Evolutionary conservation across 2,797 vertebrate genomes (phyloP).

Genomic region (Acrocephalus scirpaceus): DNA sequence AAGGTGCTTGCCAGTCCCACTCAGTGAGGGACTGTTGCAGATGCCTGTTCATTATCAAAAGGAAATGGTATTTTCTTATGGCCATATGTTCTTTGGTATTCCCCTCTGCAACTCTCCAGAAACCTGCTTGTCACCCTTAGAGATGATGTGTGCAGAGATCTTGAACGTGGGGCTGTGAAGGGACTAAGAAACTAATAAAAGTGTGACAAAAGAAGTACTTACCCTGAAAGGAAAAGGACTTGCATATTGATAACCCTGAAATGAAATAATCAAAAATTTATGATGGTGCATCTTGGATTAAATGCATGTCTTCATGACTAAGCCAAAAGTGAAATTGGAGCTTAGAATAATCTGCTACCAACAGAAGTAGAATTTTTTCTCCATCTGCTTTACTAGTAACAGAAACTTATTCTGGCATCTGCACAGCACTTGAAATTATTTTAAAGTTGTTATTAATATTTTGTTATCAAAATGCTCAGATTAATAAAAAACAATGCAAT

Average conservation of each 20-base stretch:
- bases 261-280: background rate
- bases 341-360: background rate
- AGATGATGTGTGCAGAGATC: background rate
- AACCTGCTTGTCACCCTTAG: slow-evolving; percentile 14
- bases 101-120: background rate
- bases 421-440: background rate
- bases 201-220: background rate
- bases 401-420: background rate
- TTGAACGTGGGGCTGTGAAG: background rate
- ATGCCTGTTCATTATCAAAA: slow-evolving; percentile 50
- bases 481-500: background rate
- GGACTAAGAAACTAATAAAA: background rate
- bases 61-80: slow-evolving; percentile 31
- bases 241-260: slow-evolving; percentile 11
- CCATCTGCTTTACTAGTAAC: background rate
- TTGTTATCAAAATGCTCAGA: background rate
- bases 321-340: background rate
- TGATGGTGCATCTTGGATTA: background rate
- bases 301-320: background rate
- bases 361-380: background rate
- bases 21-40: background rate
- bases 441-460: background rate
- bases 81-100: background rate
- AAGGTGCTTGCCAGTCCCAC: background rate
- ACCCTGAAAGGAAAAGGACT: background rate